A percentile compares a stretch with the other conserved stretches of the same genome.
Evolutionary conservation across 1,140 invertebrate genomes (phyloP).

Genomic region (Dinothrombium tinctorium): DNA sequence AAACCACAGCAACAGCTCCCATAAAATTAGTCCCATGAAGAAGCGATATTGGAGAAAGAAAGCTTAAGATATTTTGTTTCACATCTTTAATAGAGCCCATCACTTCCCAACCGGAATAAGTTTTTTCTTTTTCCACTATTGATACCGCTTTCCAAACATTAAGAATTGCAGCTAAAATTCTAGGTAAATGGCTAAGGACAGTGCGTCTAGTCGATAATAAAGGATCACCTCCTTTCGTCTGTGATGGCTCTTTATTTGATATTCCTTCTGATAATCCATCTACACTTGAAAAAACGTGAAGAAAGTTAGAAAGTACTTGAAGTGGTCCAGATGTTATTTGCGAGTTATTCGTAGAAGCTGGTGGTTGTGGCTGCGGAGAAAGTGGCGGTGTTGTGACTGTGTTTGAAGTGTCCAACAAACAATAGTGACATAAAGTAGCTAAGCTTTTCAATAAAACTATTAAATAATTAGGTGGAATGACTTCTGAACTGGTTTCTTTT

Average conservation of each 20-base stretch:
- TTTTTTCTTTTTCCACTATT: conserved; percentile 20
- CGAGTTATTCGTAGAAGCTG: no score
- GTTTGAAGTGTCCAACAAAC: conserved; percentile 35
- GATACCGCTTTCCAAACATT: conserved; percentile 50
- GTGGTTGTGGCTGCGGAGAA: neutral
- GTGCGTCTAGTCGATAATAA: conserved; percentile 38
- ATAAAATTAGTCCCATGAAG: conserved; percentile 60
- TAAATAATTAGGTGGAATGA: conserved; percentile 47
- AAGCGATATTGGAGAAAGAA: conserved; percentile 61
- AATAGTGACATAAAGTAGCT: conserved; percentile 61
- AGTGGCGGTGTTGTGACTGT: neutral
- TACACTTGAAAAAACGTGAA: conserved; percentile 35
- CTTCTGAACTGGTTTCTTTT: no score
- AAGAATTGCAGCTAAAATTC: conserved; percentile 51
- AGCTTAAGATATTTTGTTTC: conserved; percentile 52
- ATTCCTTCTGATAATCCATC: conserved; percentile 1
- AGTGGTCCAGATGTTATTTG: no score
- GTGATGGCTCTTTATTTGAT: neutral
- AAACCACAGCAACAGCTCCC: conserved; percentile 60
- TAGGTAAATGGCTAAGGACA: conserved; percentile 49
- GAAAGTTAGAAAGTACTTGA: conserved; percentile 41
- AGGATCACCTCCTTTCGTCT: conserved; percentile 14
- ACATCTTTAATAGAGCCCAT: conserved; percentile 27
- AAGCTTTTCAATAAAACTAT: conserved; percentile 53
- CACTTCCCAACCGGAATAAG: conserved; percentile 15